phyloP scores from a whole-genome alignment of 1,140 invertebrate species.

The Drosophila aff. region DNA sequence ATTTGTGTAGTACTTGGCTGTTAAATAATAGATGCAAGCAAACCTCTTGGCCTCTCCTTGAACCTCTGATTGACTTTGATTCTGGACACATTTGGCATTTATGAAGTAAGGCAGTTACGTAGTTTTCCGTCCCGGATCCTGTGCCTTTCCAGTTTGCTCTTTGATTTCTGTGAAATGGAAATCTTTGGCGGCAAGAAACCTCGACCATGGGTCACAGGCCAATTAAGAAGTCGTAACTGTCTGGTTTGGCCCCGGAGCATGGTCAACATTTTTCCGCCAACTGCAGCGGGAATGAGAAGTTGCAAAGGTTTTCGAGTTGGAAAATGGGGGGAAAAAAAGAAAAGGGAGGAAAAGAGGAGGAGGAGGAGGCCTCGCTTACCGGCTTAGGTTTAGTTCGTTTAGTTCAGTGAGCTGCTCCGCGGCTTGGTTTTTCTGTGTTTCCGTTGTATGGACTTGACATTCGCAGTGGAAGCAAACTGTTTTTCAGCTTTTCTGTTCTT shows the following conservation, averaged over 20 bases:
- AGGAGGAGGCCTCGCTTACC: slow-evolving; percentile 24
- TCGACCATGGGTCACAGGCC: slow-evolving; percentile 9
- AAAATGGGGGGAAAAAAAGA: slow-evolving; percentile 11
- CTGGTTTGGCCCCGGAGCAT: not conserved
- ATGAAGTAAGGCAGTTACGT: slow-evolving; percentile 3
- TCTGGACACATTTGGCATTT: slow-evolving; percentile 8
- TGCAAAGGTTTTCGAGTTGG: not conserved
- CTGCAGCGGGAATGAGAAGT: slow-evolving; percentile 16
- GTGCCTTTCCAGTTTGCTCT: not conserved
- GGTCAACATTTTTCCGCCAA: slow-evolving; percentile 17
- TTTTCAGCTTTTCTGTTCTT: slow-evolving; percentile 33
- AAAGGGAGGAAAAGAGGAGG: slow-evolving; percentile 17
- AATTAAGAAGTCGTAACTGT: slow-evolving; percentile 4
- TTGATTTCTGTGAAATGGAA: not conserved
- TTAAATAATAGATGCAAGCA: not conserved
- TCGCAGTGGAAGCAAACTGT: slow-evolving; percentile 35
- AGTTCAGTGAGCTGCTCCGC: slow-evolving; percentile 21
- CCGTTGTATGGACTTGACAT: slow-evolving; percentile 42
- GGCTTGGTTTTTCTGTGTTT: slow-evolving; percentile 24
- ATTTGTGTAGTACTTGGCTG: no score
- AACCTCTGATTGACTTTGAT: not conserved
- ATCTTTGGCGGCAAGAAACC: not conserved
- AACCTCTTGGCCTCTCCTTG: not conserved
- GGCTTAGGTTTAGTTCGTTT: slow-evolving; percentile 38
- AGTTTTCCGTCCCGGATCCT: not conserved